Conservation (phyloP, 1,140 invertebrate species). For the Spodoptera litura region DNA sequence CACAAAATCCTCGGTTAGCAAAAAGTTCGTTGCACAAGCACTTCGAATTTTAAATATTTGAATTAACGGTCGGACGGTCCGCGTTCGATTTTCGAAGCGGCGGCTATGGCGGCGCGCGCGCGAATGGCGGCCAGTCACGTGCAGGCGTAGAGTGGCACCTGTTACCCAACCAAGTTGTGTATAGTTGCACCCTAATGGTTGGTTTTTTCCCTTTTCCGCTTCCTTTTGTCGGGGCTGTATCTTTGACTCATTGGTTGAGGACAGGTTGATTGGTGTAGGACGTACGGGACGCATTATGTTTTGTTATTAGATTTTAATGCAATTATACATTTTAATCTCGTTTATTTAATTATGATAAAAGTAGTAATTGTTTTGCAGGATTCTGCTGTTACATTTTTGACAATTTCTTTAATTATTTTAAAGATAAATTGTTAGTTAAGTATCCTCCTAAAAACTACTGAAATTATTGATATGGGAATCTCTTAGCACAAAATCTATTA, state of each 20-base stretch:
- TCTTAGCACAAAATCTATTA: neutral
- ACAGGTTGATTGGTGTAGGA: constrained; percentile 16
- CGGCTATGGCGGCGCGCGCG: constrained; percentile 77
- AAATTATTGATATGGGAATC: too few species aligned
- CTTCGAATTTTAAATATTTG: constrained; percentile 54
- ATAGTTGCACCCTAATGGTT: constrained; percentile 52
- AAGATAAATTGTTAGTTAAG: too few species aligned
- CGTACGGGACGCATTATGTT: neutral
- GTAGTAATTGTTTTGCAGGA: neutral
- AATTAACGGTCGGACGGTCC: constrained; percentile 68
- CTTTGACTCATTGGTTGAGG: constrained; percentile 13
- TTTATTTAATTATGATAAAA: neutral
- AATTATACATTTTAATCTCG: neutral
- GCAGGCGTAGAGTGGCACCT: constrained; percentile 62
- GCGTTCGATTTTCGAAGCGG: constrained; percentile 73
- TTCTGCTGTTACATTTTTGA: too few species aligned
- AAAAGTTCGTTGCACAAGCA: constrained; percentile 68
- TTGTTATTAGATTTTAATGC: neutral
- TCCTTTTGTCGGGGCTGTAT: constrained; percentile 43
- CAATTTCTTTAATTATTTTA: too few species aligned
- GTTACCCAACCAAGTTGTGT: constrained; percentile 69
- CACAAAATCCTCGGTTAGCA: constrained; percentile 74
- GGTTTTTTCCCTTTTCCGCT: constrained; percentile 53
- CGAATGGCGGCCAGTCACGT: constrained; percentile 78
- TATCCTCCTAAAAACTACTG: too few species aligned